Evolutionary conservation across 37 sponge, comb jelly and placozoan genomes (phyloP), one percentile per base, ranked within the genome.

Genomic region (Tethya wilhelma): DNA sequence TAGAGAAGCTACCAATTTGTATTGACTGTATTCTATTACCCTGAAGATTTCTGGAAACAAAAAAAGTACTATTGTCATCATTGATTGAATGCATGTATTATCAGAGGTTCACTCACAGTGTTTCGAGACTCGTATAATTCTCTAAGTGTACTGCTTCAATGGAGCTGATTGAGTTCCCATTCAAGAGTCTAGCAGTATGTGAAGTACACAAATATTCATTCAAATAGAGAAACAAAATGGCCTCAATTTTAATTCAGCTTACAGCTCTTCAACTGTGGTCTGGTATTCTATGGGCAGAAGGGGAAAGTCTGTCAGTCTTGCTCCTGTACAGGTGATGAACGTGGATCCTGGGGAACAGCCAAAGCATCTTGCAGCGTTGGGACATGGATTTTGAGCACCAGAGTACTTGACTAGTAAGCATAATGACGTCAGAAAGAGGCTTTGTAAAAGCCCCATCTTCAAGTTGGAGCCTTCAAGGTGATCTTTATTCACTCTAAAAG

Each of bases 221-320:
- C 34, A 67, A 9, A 4, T 11, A 67, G 67, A 31, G 4, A n/a
- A 9, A 34, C 67, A 36, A 31, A 67, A 67, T 31, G 34, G 63
- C 38, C 29, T 36, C 34, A 19, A 62, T 9, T 20, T 20, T 25
- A 7, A 59, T 19, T 19, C 29, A 25, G 20, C 82, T 83, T 83
- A 83, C 84, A 84, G 28, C 0, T 39, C 29, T 31, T 67, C 45
- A 12, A 75, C 67, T 40, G 44, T 4, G 9, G 30, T 53, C 25
- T 44, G 41, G 33, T 33, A 38, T 32, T 25, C 69, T 8, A 17
- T 59, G 4, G 77, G 56, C 26, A 84, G 41, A 0, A 20, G 25
- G 25, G 85, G 85, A 25, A 84, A 69, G 6, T 26, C 38, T 0
- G 83, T 73, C 26, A 46, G 20, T 11, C 67, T 44, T 5, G 29